Evolutionary conservation across 2,888 invertebrate species (phyloP).

Genomic region (Tetranychus piercei): DNA sequence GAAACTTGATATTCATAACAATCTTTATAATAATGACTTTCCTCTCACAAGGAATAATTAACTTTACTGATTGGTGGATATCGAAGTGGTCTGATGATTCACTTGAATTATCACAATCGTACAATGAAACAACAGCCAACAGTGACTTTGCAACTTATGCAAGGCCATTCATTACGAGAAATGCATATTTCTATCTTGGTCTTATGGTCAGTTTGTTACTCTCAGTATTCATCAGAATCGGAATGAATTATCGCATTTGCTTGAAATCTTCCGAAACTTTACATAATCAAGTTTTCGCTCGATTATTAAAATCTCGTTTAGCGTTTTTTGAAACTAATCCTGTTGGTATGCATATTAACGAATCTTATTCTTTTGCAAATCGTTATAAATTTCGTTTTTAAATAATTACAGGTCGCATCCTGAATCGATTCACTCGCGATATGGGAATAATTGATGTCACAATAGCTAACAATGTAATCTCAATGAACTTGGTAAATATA

Average conservation of each 20-base stretch:
- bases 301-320: conserved; percentile 30
- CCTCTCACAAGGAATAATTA: conserved; percentile 17
- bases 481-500: neutral
- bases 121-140: neutral
- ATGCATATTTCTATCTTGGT: neutral
- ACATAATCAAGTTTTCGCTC: conserved; percentile 29
- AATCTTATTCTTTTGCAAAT: neutral
- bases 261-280: conserved; percentile 26
- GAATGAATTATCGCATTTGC: conserved; percentile 21
- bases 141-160: neutral
- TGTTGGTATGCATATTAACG: conserved; percentile 31
- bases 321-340: conserved; percentile 37
- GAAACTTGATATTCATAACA: conserved; percentile 15
- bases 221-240: neutral
- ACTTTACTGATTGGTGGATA: neutral
- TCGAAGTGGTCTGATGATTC: neutral
- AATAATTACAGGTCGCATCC: conserved; percentile 17
- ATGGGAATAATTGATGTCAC: conserved; percentile 11
- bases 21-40: conserved; percentile 25
- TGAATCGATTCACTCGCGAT: conserved; percentile 14
- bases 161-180: neutral
- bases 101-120: neutral
- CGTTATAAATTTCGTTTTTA: neutral
- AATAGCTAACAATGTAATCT: neutral
- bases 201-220: neutral